A percentile compares a stretch with the other conserved stretches of the same genome.
Conservation (phyloP, 2,797 vertebrate species). For the Sylvia borin region DNA sequence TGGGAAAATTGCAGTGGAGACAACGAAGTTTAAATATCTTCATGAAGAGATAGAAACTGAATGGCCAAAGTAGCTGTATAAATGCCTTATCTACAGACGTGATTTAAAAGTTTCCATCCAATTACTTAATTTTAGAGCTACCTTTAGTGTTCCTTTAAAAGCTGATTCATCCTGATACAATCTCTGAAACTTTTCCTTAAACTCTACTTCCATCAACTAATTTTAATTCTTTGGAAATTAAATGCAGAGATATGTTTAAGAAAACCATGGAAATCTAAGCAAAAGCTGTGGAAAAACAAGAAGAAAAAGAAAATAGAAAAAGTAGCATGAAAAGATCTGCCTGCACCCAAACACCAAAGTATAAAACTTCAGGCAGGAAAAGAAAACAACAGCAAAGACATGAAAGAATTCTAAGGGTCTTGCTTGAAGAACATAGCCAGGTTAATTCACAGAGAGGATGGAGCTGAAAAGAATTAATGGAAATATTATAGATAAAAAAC, state of each 20-base stretch:
- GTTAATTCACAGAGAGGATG: not conserved
- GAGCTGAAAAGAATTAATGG: constrained; percentile 57
- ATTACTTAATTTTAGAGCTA: not conserved
- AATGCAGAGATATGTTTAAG: not conserved
- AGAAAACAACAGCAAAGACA: not conserved
- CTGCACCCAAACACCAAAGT: not conserved
- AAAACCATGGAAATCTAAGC: not conserved
- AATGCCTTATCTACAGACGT: not conserved
- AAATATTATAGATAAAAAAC: constrained; percentile 63
- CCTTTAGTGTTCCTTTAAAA: not conserved
- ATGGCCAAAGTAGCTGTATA: not conserved
- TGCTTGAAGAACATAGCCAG: not conserved
- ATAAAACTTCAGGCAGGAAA: not conserved
- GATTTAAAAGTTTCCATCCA: not conserved
- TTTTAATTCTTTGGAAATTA: not conserved
- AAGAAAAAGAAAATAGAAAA: not conserved
- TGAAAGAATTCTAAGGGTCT: not conserved
- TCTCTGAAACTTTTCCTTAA: not conserved
- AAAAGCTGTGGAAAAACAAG: not conserved
- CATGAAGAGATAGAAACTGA: not conserved
- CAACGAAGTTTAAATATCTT: not conserved
- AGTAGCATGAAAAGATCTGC: not conserved
- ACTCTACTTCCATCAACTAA: not conserved
- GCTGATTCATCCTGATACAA: not conserved
- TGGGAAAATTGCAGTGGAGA: not conserved